These are phyloP conservation scores for Laupala kohalensis DNA, from an alignment of 1,140 invertebrate species.

Conservation along the genomic window DNA sequence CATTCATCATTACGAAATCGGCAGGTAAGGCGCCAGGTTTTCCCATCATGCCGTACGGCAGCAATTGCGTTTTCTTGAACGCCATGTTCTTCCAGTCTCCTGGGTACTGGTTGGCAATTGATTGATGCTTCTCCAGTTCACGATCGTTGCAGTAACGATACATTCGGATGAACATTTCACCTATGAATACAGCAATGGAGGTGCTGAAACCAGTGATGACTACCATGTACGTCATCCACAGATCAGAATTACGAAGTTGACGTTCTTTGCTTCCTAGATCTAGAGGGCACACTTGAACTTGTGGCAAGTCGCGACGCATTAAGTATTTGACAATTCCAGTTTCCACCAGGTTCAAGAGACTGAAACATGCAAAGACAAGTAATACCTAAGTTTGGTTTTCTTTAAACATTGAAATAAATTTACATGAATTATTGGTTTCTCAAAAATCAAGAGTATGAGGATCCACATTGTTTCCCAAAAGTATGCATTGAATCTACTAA, in stretches of 20 bases:
- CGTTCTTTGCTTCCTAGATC: constrained; percentile 65
- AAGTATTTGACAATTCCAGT: constrained; percentile 55
- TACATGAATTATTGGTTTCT: too few relatives aligned
- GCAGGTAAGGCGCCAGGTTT: constrained; percentile 50
- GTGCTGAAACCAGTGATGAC: constrained; percentile 42
- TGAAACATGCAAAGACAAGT: too few relatives aligned
- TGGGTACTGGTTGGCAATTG: background rate
- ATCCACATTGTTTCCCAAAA: too few relatives aligned
- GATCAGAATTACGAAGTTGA: constrained; percentile 49
- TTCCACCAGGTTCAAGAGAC: constrained; percentile 50
- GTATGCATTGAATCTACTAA: too few relatives aligned
- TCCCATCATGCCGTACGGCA: constrained; percentile 14
- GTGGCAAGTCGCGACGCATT: constrained; percentile 43
- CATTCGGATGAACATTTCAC: constrained; percentile 36
- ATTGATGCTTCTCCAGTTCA: background rate
- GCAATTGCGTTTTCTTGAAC: constrained; percentile 4
- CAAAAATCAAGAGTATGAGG: too few relatives aligned
- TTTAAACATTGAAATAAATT: too few relatives aligned
- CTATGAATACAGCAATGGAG: constrained; percentile 42
- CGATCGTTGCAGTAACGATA: background rate
- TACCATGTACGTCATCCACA: constrained; percentile 54
- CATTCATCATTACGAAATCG: constrained; percentile 50
- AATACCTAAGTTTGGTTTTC: too few relatives aligned
- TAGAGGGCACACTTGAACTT: constrained; percentile 60
- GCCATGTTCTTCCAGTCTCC: constrained; percentile 4